Evolutionary conservation across 2,113 vertebrate genomes (phyloP).

Genomic region (Suncus etruscus): DNA sequence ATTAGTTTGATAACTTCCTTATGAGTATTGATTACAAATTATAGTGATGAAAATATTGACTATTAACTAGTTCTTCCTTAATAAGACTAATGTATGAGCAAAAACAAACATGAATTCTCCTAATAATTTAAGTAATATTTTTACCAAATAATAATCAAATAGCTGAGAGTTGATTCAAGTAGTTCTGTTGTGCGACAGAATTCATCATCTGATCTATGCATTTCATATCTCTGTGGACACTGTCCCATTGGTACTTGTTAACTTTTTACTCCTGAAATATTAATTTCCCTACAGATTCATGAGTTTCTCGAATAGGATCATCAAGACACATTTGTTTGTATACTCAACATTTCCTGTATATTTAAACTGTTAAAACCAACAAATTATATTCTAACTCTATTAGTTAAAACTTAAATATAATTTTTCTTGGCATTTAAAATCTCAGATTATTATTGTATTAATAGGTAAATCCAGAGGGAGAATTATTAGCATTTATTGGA

Average conservation of each 20-base stretch:
- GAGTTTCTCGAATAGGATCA: neutral
- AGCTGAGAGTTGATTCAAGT: neutral
- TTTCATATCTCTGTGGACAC: slow-evolving; percentile 14
- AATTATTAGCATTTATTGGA: neutral
- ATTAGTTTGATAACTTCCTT: neutral
- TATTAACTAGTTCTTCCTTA: too few relatives aligned
- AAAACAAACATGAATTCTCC: neutral
- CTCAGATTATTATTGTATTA: neutral
- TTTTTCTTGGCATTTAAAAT: neutral
- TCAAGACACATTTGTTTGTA: neutral
- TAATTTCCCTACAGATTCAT: neutral
- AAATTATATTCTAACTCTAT: neutral
- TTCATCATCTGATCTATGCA: neutral
- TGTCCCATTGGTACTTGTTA: neutral
- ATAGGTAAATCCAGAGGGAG: neutral
- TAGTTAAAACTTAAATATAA: neutral
- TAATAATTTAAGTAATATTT: neutral
- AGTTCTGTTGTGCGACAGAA: neutral
- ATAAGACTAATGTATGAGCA: neutral
- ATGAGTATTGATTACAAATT: too few relatives aligned
- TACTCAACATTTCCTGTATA: neutral
- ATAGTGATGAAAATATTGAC: too few relatives aligned
- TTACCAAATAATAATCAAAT: neutral
- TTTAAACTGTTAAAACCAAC: neutral
- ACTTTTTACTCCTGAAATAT: neutral